Evolutionary conservation across 2,113 vertebrate species (phyloP).

Genomic region (Coturnix japonica): DNA sequence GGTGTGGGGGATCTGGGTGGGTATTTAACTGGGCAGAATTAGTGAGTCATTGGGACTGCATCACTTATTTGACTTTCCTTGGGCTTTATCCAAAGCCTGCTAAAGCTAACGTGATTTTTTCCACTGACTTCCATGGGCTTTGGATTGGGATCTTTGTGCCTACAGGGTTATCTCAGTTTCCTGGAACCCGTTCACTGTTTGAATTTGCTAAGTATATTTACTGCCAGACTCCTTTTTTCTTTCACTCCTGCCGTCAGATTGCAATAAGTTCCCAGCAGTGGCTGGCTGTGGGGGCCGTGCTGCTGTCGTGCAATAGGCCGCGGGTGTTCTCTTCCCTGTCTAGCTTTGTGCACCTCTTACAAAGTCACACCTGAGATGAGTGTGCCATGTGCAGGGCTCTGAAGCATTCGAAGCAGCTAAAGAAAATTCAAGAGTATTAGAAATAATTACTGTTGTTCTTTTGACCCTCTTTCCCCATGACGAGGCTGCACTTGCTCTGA

Average conservation of each 20-base stretch:
- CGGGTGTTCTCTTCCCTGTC: not conserved
- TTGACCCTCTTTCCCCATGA: not conserved
- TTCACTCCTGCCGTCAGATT: not conserved
- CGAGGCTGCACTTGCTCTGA: not conserved
- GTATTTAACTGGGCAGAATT: constrained; percentile 3
- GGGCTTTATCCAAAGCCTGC: not conserved
- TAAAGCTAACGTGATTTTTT: constrained; percentile 14
- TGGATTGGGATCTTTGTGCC: constrained; percentile 46
- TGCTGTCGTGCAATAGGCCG: not conserved
- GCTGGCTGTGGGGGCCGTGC: not conserved
- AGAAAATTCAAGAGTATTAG: not conserved
- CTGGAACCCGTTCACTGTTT: constrained; percentile 56
- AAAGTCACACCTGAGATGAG: fast-evolving
- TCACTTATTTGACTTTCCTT: not conserved
- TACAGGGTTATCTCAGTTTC: constrained; percentile 54
- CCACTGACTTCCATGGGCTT: not conserved
- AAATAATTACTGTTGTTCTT: not conserved
- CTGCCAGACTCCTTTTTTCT: constrained; percentile 28
- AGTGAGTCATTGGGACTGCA: not conserved
- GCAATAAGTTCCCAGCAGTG: constrained; percentile 13
- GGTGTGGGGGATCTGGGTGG: not conserved
- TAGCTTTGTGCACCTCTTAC: fast-evolving
- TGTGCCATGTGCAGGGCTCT: not conserved
- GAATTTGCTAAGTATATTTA: constrained; percentile 52
- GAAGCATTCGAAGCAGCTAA: not conserved